phyloP scores from a whole-genome alignment of 2,888 invertebrate species.

The Deroplatys truncata region DNA sequence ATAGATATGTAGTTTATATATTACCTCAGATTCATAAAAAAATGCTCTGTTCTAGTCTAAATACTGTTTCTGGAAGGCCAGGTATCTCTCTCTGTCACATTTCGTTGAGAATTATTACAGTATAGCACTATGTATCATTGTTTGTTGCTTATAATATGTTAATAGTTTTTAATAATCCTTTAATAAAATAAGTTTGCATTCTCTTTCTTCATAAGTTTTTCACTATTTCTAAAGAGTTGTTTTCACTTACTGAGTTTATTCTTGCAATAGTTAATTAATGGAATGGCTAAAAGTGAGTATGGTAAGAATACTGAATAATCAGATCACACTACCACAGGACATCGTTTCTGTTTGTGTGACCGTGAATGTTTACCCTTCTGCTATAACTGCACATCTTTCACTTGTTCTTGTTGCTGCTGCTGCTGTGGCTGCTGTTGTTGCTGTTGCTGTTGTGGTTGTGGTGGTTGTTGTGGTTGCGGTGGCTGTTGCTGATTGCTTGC shows the following conservation, averaged over 20 bases:
- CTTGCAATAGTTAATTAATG: not conserved
- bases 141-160: not conserved
- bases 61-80: constrained; percentile 10
- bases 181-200: not conserved
- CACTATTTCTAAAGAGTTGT: not conserved
- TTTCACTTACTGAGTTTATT: not conserved
- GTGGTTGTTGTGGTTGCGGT: not conserved
- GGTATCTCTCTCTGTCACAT: not conserved
- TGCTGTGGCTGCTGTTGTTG: not conserved
- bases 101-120: not conserved
- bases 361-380: constrained; percentile 4
- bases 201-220: not conserved
- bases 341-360: constrained; percentile 5
- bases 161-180: not conserved
- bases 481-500: not conserved
- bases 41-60: not conserved
- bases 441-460: constrained; percentile 1
- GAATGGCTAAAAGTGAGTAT: not conserved
- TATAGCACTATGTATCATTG: not conserved
- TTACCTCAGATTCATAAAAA: not conserved
- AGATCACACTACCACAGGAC: constrained; percentile 7
- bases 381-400: constrained; percentile 17
- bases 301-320: not conserved
- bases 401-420: constrained; percentile 10
- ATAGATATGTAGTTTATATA: constrained; percentile 2